Percentiles rank a stretch among this genome's conserved stretches.
Evolutionary conservation across 1,140 invertebrate genomes (phyloP).

Genomic region (Asbolus verrucosus): DNA sequence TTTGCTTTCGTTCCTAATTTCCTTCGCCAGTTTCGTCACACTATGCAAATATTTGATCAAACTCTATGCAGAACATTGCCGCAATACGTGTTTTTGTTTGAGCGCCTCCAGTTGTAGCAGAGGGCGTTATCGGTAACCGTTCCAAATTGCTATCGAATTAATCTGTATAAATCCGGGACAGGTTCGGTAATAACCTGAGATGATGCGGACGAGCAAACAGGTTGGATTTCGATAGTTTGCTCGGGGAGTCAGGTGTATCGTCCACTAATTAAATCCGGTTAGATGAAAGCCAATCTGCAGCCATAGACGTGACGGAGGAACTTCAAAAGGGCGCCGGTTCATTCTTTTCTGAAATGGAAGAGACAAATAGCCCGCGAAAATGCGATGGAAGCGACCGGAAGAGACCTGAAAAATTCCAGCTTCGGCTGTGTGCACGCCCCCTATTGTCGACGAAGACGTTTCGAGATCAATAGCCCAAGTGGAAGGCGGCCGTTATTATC

Average conservation of each 20-base stretch:
- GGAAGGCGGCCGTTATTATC: slow-evolving; percentile 29
- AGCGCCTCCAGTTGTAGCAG: neutral
- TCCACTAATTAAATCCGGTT: slow-evolving; percentile 13
- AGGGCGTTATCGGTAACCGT: slow-evolving; percentile 6
- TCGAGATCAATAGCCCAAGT: slow-evolving; percentile 19
- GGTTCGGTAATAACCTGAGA: slow-evolving; percentile 27
- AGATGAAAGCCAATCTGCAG: slow-evolving; percentile 14
- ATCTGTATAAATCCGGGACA: slow-evolving; percentile 28
- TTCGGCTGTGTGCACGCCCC: neutral
- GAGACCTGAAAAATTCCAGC: no score
- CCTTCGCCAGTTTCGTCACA: slow-evolving; percentile 35
- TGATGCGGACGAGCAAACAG: slow-evolving; percentile 43
- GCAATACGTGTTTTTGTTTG: slow-evolving; percentile 45
- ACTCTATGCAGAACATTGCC: slow-evolving; percentile 44
- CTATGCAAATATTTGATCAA: slow-evolving; percentile 44
- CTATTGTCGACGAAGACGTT: slow-evolving; percentile 25
- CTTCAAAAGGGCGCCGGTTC: slow-evolving; percentile 11
- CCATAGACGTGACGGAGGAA: neutral
- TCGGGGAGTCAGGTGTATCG: slow-evolving; percentile 29
- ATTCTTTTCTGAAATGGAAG: slow-evolving; percentile 9
- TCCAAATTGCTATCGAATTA: slow-evolving; percentile 34
- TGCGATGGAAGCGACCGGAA: no score
- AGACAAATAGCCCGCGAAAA: no score
- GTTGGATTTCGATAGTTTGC: slow-evolving; percentile 32
- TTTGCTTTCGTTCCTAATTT: slow-evolving; percentile 39